phyloP scores from a whole-genome alignment of 2,888 invertebrate genomes.

The Automeris io region DNA sequence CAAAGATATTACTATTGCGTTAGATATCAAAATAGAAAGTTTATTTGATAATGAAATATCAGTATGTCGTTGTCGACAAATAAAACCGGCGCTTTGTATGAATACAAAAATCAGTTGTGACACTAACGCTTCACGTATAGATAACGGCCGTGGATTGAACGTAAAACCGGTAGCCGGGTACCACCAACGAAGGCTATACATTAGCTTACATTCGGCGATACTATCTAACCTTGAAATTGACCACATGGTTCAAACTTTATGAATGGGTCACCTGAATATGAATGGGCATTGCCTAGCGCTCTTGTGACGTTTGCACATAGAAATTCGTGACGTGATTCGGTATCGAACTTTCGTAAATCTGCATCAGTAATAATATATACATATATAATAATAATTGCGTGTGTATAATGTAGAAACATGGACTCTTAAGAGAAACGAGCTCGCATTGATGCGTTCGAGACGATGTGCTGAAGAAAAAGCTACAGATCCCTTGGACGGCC shows the following conservation, averaged over 20 bases:
- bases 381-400: no score
- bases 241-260: conserved; percentile 39
- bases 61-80: background rate
- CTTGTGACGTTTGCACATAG: conserved; percentile 30
- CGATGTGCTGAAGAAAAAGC: no score
- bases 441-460: no score
- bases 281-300: conserved; percentile 35
- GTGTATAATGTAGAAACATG: no score
- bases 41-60: background rate
- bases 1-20: no score
- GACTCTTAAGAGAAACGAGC: no score
- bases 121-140: conserved; percentile 40
- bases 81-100: background rate
- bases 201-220: conserved; percentile 31
- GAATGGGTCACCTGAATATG: conserved; percentile 48
- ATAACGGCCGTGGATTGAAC: conserved; percentile 40
- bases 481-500: no score
- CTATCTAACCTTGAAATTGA: conserved; percentile 45
- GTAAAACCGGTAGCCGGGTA: conserved; percentile 63
- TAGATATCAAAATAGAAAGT: background rate
- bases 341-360: background rate
- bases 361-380: background rate
- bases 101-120: conserved; percentile 44
- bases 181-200: conserved; percentile 39
- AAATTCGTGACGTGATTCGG: conserved; percentile 26